Percentiles rank a stretch among this genome's conserved stretches.
Conservation (phyloP, 2,113 vertebrate genomes). For the Ptilonorhynchus violaceus region DNA sequence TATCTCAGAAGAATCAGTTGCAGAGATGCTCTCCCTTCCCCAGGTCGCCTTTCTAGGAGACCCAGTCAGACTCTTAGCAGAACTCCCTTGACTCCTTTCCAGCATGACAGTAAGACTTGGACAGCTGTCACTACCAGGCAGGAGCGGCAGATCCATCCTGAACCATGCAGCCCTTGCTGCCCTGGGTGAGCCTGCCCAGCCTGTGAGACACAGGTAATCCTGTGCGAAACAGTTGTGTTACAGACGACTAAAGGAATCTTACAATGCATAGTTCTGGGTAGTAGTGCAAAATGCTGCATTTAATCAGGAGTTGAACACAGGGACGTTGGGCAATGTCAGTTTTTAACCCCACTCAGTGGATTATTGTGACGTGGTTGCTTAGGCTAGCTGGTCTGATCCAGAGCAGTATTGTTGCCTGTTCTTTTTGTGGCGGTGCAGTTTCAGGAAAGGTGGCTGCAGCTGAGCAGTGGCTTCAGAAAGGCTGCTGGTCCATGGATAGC, state of each 20-base stretch:
- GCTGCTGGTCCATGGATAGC: background rate
- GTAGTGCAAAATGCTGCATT: background rate
- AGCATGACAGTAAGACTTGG: background rate
- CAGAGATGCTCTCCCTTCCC: background rate
- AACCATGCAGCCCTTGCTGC: background rate
- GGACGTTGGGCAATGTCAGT: background rate
- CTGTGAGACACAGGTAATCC: background rate
- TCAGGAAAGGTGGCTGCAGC: background rate
- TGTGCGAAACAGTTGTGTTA: background rate
- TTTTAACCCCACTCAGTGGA: background rate
- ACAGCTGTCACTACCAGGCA: background rate
- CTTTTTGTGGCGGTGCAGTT: background rate
- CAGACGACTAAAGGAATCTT: background rate
- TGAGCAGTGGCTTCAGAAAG: background rate
- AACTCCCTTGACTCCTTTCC: background rate
- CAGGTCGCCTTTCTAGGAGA: background rate
- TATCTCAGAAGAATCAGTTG: background rate
- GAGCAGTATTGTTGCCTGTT: background rate
- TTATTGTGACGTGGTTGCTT: background rate
- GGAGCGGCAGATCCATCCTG: fast-evolving
- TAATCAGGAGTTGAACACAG: background rate
- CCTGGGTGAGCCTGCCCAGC: background rate
- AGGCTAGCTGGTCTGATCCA: background rate
- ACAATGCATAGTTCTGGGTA: background rate
- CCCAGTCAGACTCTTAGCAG: background rate